Conservation (phyloP, 2,797 vertebrate species). For the Centroberyx gerrardi region DNA sequence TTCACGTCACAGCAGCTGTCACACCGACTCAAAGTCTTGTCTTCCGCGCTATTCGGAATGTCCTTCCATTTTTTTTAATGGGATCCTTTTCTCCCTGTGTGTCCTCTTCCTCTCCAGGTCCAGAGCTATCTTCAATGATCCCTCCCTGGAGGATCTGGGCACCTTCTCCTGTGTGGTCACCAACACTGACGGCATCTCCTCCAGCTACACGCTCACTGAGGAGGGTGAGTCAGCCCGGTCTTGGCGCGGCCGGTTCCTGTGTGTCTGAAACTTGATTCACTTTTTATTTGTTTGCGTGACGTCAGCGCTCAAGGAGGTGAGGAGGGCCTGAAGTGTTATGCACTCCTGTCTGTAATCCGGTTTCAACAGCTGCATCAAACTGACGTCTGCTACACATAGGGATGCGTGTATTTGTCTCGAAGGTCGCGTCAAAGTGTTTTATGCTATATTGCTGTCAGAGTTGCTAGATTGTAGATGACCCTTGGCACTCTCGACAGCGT, state of each 20-base stretch:
- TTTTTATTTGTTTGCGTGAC: conserved; percentile 45
- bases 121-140: conserved; percentile 93
- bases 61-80: conserved; percentile 3
- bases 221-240: conserved; percentile 87
- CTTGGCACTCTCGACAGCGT: not conserved
- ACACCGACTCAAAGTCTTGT: not conserved
- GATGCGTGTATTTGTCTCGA: conserved; percentile 28
- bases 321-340: conserved; percentile 18
- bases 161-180: conserved; percentile 94
- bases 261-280: conserved; percentile 14
- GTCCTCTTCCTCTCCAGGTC: conserved; percentile 83
- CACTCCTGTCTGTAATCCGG: conserved; percentile 27
- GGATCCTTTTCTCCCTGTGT: not conserved
- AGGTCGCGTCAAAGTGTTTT: conserved; percentile 8
- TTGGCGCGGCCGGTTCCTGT: conserved; percentile 2
- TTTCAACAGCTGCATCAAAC: conserved; percentile 52
- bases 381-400: conserved; percentile 22
- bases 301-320: conserved; percentile 28
- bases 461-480: not conserved
- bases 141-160: conserved; percentile 93
- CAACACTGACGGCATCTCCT: conserved; percentile 93
- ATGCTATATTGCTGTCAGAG: conserved; percentile 4
- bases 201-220: conserved; percentile 95
- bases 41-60: not conserved
- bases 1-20: not conserved